phyloP scores from a whole-genome alignment of 1,140 invertebrate species.

The Bombyx mori region DNA sequence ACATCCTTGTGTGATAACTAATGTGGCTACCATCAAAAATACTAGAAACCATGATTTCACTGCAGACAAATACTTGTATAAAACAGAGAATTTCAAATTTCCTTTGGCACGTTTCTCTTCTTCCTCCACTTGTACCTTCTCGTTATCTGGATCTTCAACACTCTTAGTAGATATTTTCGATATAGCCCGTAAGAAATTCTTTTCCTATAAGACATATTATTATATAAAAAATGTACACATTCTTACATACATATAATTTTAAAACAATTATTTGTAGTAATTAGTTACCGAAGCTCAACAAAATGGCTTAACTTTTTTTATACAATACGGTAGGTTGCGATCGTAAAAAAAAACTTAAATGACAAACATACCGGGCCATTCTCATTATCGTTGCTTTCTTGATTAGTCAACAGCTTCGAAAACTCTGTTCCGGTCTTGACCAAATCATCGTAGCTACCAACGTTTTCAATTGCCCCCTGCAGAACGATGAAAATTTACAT shows the following conservation, averaged over 20 bases:
- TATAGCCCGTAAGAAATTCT: conserved; percentile 25
- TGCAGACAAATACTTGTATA: conserved; percentile 77
- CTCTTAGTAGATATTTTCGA: conserved; percentile 49
- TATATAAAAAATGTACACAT: too few species aligned
- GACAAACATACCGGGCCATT: conserved; percentile 19
- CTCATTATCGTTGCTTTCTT: conserved; percentile 34
- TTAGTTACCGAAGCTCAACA: too few species aligned
- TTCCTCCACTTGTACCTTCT: conserved; percentile 48
- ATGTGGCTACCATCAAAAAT: conserved; percentile 70
- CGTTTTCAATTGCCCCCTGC: conserved; percentile 65
- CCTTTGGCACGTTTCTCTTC: conserved; percentile 72
- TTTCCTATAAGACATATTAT: not conserved
- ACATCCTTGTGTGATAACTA: conserved; percentile 78
- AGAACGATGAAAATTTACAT: conserved; percentile 14
- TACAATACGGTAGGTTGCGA: too few species aligned
- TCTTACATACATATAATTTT: too few species aligned
- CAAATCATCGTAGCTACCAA: conserved; percentile 73
- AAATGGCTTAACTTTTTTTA: too few species aligned
- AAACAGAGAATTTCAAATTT: conserved; percentile 72
- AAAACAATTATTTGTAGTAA: too few species aligned
- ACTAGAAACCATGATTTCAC: conserved; percentile 76
- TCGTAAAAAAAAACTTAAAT: not conserved
- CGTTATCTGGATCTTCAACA: conserved; percentile 41
- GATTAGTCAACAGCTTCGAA: conserved; percentile 39
- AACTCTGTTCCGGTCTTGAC: conserved; percentile 67